phyloP scores from a whole-genome alignment of 2,797 vertebrate species.

The Syncerus caffer region DNA sequence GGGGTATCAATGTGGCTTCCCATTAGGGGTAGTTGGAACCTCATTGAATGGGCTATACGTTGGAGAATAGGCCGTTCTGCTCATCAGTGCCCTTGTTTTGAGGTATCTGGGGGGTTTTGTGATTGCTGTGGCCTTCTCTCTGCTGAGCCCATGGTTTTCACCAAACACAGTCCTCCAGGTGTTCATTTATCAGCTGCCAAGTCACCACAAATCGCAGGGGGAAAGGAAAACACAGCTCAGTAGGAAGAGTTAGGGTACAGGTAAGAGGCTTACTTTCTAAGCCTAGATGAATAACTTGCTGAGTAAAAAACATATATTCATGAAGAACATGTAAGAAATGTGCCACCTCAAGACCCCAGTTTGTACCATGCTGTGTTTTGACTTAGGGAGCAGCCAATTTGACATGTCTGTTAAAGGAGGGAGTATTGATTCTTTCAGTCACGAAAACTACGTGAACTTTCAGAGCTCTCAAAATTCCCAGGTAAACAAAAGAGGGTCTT shows the following conservation, averaged over 20 bases:
- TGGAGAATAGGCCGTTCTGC: background rate
- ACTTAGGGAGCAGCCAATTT: slow-evolving; percentile 36
- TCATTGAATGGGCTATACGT: background rate
- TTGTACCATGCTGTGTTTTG: slow-evolving; percentile 33
- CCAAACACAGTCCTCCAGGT: background rate
- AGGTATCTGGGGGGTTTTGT: background rate
- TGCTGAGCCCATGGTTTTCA: background rate
- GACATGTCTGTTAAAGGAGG: slow-evolving; percentile 37
- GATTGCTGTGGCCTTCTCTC: background rate
- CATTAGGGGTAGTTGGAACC: background rate
- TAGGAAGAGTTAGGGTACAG: background rate
- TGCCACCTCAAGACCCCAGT: slow-evolving; percentile 10
- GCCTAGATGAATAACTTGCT: background rate
- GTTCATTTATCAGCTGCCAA: slow-evolving; percentile 48
- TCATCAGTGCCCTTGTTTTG: background rate
- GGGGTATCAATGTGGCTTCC: background rate
- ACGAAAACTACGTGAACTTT: slow-evolving; percentile 35
- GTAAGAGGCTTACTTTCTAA: slow-evolving; percentile 15
- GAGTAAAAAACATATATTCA: slow-evolving; percentile 33
- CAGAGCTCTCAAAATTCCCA: slow-evolving; percentile 48
- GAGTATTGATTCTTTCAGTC: slow-evolving; percentile 45
- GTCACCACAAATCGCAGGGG: background rate
- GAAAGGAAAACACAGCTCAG: slow-evolving; percentile 27
- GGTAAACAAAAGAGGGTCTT: slow-evolving; percentile 65
- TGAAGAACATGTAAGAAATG: slow-evolving; percentile 15